Percentiles rank a stretch among this genome's conserved stretches.
Evolutionary conservation across 2,113 vertebrate genomes (phyloP).

Genomic region (Hassar affinis): DNA sequence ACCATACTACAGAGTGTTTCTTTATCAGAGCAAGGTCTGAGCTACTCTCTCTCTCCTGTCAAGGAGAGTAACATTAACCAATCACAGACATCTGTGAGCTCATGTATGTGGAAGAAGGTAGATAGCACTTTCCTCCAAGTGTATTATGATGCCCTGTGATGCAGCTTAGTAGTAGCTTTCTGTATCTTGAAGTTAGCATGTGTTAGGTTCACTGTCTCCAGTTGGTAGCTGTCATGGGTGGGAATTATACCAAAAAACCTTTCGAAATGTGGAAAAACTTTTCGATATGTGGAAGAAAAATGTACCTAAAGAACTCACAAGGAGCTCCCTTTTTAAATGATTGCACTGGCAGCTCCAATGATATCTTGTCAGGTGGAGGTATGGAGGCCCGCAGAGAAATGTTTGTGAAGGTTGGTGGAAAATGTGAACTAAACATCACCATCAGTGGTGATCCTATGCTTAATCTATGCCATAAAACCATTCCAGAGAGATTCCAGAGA

Average conservation of each 20-base stretch:
- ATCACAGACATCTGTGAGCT: not conserved
- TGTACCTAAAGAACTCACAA: not conserved
- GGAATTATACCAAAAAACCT: not conserved
- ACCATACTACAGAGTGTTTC: not conserved
- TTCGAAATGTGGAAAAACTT: no score
- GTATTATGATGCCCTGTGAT: not conserved
- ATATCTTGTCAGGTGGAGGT: constrained; percentile 2
- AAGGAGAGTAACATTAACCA: not conserved
- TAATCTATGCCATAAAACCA: constrained; percentile 18
- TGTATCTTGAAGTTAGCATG: not conserved
- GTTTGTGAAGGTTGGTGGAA: not conserved
- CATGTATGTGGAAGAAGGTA: not conserved
- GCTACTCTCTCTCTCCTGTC: not conserved
- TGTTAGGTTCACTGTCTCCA: not conserved
- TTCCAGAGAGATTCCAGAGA: constrained; percentile 22
- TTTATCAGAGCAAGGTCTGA: not conserved
- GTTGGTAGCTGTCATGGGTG: not conserved
- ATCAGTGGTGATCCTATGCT: constrained; percentile 22
- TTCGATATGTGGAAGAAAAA: not conserved
- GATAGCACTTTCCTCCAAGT: not conserved
- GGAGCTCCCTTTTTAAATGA: not conserved
- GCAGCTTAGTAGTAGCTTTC: not conserved
- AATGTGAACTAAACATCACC: constrained; percentile 2
- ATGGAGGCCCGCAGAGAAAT: not conserved
- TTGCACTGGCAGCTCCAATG: not conserved